Evolutionary conservation across 2,888 invertebrate genomes (phyloP), one percentile per base, ranked within the genome.

Genomic region (Oscheius sp.): DNA sequence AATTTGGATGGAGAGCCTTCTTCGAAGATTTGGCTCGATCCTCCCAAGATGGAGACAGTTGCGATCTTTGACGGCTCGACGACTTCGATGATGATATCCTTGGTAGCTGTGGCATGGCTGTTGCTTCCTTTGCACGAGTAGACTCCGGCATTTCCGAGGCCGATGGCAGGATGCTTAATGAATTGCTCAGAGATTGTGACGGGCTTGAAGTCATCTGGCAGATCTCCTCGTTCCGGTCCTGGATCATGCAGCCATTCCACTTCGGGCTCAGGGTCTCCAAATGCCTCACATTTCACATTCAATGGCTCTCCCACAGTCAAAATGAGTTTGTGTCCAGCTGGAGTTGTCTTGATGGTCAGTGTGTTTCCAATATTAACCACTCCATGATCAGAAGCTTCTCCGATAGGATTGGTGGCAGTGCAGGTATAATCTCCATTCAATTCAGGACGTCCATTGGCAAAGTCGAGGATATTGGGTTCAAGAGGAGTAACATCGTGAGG

Each of bases 121-220:
- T 88, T 88, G 57, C 84, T 82, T 45, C 87, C 88, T 25, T 87
- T 86, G 80, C 89, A 89, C 8, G 86, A 84, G 81, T 89, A 89
- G 23, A 79, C 74, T 42, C 86, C 86, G 58, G 83, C 81, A 88
- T 64, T 85, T 63, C 80, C 76, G 20, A 85, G 74, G 31, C 83
- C 83, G 46, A 86, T 80, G 27, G 77, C 72, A 17, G 85, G 84
- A 66, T 86, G 86, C 48, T 79, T 73, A 72, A 86, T 82, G 76
- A 82, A 83, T 57, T 83, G 83, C 52, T 84, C 86, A 31, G 84
- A 82, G 74, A 86, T 86, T 46, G 83, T 84, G 23, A 86, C 80
- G n/a, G 86, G 85, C 65, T 80, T 78, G 77, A 75, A 86, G 71
- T 84, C 85, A 48, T 86, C 86, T 29, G 86, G 86, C 29, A 86